Evolutionary conservation across 2,888 invertebrate species (phyloP).

Genomic region (Platycheirus albimanus): DNA sequence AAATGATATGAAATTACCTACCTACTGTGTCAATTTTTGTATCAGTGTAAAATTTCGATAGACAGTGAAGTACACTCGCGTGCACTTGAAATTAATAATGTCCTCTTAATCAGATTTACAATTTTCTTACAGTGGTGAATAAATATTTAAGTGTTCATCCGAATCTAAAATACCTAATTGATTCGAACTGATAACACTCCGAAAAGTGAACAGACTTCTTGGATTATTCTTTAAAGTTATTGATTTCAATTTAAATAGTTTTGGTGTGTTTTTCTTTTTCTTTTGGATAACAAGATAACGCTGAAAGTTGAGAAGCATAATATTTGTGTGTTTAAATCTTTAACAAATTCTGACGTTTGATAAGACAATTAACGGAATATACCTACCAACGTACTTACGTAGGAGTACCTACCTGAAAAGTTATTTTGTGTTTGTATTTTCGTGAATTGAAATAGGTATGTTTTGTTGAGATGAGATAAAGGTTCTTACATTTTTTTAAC

Average conservation of each 20-base stretch:
- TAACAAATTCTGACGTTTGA: neutral
- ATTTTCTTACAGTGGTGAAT: neutral
- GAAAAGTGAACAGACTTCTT: constrained; percentile 14
- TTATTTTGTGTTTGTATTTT: neutral
- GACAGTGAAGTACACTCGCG: constrained; percentile 64
- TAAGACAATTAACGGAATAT: neutral
- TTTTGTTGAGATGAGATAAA: neutral
- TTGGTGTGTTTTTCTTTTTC: neutral
- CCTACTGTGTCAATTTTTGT: constrained; percentile 62
- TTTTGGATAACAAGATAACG: constrained; percentile 20
- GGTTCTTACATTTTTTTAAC: neutral
- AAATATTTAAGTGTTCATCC: no score
- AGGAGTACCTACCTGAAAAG: no score
- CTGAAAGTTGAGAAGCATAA: neutral
- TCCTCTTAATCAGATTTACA: constrained; percentile 30
- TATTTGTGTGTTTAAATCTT: constrained; percentile 10
- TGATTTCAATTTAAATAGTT: no score
- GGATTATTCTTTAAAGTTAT: no score
- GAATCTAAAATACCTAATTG: no score
- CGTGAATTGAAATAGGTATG: neutral
- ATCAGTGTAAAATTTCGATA: constrained; percentile 52
- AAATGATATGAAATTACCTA: constrained; percentile 56
- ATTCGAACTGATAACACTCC: neutral
- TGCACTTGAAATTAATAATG: constrained; percentile 56
- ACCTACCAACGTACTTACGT: neutral